Conservation (phyloP, 2,113 vertebrate genomes). For the Crocuta crocuta region DNA sequence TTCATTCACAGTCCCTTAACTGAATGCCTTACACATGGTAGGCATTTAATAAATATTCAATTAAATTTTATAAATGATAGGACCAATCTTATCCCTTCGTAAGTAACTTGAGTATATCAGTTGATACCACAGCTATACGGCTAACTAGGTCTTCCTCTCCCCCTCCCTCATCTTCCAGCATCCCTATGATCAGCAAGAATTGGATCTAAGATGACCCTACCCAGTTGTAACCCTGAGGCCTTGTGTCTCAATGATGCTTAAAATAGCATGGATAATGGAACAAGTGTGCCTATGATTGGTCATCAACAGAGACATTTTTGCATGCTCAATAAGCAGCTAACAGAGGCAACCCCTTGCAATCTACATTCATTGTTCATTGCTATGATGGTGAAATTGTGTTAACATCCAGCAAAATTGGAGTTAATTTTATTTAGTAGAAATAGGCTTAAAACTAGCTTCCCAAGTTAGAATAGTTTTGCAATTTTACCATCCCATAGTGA, state of each 20-base stretch:
- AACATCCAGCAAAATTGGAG: slow-evolving; percentile 67
- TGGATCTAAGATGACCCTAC: neutral
- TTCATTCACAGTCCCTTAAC: neutral
- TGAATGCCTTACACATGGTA: neutral
- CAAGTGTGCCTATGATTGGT: neutral
- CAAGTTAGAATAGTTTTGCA: slow-evolving; percentile 60
- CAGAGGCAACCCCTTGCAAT: slow-evolving; percentile 39
- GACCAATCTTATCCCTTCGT: neutral
- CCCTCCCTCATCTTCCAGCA: neutral
- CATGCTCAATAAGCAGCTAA: neutral
- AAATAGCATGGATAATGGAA: neutral
- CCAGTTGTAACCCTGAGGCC: slow-evolving; percentile 40
- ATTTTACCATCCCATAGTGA: slow-evolving; percentile 74
- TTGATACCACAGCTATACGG: neutral
- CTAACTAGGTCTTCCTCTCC: neutral
- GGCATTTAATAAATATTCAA: slow-evolving; percentile 48
- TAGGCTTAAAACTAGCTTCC: slow-evolving; percentile 58
- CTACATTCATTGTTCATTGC: neutral
- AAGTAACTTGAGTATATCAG: slow-evolving; percentile 4
- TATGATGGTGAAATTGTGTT: neutral
- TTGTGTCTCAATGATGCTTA: neutral
- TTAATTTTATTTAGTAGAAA: slow-evolving; percentile 76
- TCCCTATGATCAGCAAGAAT: slow-evolving; percentile 1
- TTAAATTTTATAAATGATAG: slow-evolving; percentile 27
- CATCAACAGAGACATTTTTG: neutral